Base-by-base conservation (phyloP, 1,140 invertebrate species). In the Sinonovacula constricta region DNA sequence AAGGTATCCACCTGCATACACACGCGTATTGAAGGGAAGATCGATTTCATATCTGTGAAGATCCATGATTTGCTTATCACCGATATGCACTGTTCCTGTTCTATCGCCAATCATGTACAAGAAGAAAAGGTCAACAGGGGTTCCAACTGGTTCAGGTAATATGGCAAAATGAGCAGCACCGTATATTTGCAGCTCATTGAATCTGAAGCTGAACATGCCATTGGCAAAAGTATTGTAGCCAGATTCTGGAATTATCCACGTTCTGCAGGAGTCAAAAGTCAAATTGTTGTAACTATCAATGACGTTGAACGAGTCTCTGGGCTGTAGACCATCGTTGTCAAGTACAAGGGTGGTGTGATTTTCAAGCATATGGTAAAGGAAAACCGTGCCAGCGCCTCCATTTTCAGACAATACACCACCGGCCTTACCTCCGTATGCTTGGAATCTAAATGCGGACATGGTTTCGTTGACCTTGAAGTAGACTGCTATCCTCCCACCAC, bases 111-210 rank as follows among this genome's bases (percentile, higher is more conserved):
- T 88, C 85, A 88, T 86, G 57, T 88, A 80, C 2, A 82, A 39
- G 75, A 86, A 88, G 62, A 78, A 88, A 1, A 88, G 18, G 65
- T 85, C 81, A 3, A 84, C 79, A 15, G 66, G 62, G 12, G 70
- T 66, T 18, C 69, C 79, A 39, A 85, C 81, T 1, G 85, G 82
- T 15, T 85, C 80, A n/a, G 85, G 82, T 28, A 85, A 69, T 12
- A 86, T 75, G 4, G 86, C 85, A 22, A 88, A 36, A 31, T 88
- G 86, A 12, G 86, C 84, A 53, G 67, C 76, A 4, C 86, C 85
- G 67, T 86, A 88, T 36, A 88, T 87, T 49, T 86, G 86, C 15
- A 88, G 66, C 63, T 88, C 86, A 59, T 88, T 70, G 71, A 88
- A 88, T 28, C 74, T 75, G 66, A 84, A 88, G 4, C 77, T 72